Percentiles rank a stretch among this genome's conserved stretches.
Evolutionary conservation across 2,888 invertebrate species (phyloP).

Genomic region (Chouioia cunea): DNA sequence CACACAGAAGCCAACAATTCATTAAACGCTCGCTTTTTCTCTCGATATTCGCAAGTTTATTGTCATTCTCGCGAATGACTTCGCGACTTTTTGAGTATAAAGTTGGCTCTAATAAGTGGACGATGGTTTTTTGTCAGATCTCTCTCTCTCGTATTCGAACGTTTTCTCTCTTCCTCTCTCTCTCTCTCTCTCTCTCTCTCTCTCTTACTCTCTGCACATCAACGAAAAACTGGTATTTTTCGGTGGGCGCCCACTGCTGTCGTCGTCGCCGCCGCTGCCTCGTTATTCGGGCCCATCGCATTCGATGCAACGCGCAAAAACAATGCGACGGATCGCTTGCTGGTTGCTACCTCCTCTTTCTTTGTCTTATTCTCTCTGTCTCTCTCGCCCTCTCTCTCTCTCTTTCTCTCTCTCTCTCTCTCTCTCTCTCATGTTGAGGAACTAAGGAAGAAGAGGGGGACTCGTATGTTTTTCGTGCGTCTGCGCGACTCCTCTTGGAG

Average conservation of each 20-base stretch:
- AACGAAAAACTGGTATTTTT: conserved; percentile 43
- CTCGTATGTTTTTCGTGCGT: conserved; percentile 29
- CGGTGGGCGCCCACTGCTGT: too few relatives aligned
- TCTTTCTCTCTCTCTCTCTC: neutral
- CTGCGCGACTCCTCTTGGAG: neutral
- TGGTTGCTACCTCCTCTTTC: too few relatives aligned
- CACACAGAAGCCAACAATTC: too few relatives aligned
- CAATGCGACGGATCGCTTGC: conserved; percentile 44
- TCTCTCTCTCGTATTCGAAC: too few relatives aligned
- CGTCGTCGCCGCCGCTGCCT: conserved; percentile 4
- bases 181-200: too few relatives aligned
- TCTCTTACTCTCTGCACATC: too few relatives aligned
- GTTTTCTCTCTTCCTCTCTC: too few relatives aligned
- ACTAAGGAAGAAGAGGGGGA: neutral
- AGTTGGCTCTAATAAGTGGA: too few relatives aligned
- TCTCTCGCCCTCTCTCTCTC: conserved; percentile 28
- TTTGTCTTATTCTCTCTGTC: neutral
- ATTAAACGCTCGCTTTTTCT: too few relatives aligned
- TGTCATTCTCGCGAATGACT: conserved; percentile 31
- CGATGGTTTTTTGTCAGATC: too few relatives aligned
- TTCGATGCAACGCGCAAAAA: conserved; percentile 51
- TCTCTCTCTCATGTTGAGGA: too few relatives aligned
- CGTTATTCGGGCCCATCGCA: conserved; percentile 26
- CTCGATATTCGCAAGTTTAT: conserved; percentile 4
- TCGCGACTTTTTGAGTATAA: conserved; percentile 12